Conservation (phyloP, 2,888 invertebrate genomes). For the Hypercompe scribonia region DNA sequence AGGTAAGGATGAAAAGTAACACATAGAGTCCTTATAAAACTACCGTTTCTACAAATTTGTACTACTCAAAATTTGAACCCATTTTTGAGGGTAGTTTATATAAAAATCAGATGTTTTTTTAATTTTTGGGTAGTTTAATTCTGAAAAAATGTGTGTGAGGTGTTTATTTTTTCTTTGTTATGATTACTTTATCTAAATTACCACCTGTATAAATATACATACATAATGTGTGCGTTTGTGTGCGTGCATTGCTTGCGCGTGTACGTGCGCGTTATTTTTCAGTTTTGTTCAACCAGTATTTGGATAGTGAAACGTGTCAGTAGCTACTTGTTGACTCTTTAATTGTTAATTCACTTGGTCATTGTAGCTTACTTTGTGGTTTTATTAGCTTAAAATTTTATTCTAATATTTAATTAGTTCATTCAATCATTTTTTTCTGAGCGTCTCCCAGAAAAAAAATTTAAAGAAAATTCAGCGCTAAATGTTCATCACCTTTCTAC, state of each 20-base stretch:
- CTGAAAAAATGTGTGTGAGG: too few relatives aligned
- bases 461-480: not conserved
- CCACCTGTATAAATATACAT: too few relatives aligned
- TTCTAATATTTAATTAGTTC: not conserved
- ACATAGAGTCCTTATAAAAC: not conserved
- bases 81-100: not conserved
- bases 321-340: too few relatives aligned
- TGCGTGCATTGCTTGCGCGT: not conserved
- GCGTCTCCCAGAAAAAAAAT: not conserved
- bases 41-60: not conserved
- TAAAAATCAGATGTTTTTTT: not conserved
- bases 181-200: too few relatives aligned
- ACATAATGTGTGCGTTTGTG: too few relatives aligned
- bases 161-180: too few relatives aligned
- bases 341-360: too few relatives aligned
- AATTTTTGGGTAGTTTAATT: not conserved
- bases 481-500: conserved; percentile 1
- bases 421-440: too few relatives aligned
- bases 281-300: not conserved
- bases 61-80: not conserved
- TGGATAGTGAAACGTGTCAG: not conserved
- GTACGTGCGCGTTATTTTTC: not conserved
- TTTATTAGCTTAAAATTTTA: not conserved
- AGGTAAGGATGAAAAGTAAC: conserved; percentile 78
- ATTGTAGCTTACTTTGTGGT: not conserved